Percentiles rank a stretch among this genome's conserved stretches.
phyloP scores from a whole-genome alignment of 2,113 vertebrate genomes.

The Paracanthobrama guichenoti region DNA sequence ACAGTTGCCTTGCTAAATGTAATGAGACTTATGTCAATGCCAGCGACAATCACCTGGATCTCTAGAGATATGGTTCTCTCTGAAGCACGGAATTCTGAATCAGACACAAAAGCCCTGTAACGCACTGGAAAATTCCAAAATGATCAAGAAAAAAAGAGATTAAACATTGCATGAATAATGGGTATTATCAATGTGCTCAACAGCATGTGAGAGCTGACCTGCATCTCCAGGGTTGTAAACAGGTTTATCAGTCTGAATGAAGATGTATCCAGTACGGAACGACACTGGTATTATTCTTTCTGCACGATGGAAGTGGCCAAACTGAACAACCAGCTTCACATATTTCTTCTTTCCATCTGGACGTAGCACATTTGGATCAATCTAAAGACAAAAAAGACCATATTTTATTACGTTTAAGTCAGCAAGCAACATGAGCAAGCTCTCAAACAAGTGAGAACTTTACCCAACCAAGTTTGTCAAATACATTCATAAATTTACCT shows the following conservation, averaged over 20 bases:
- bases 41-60: slow-evolving; percentile 63
- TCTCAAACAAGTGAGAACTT: not conserved
- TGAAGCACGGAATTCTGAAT: slow-evolving; percentile 62
- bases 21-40: not conserved
- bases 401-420: not conserved
- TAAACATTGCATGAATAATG: not conserved
- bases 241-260: slow-evolving; percentile 78
- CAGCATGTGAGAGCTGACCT: slow-evolving; percentile 57
- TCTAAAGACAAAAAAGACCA: slow-evolving; percentile 53
- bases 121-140: slow-evolving; percentile 57
- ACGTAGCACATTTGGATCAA: slow-evolving; percentile 60
- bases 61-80: slow-evolving; percentile 64
- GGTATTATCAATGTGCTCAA: not conserved
- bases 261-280: slow-evolving; percentile 75
- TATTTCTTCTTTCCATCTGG: slow-evolving; percentile 63
- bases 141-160: not conserved
- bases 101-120: slow-evolving; percentile 68
- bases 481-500: slow-evolving; percentile 59
- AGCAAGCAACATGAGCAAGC: not conserved
- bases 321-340: slow-evolving; percentile 65
- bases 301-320: slow-evolving; percentile 32
- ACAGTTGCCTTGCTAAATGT: not conserved
- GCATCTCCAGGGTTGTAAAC: slow-evolving; percentile 75
- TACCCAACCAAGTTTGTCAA: not conserved
- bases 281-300: slow-evolving; percentile 63